A percentile compares a stretch with the other conserved stretches of the same genome.
Evolutionary conservation across 2,113 vertebrate genomes (phyloP).

Genomic region (Lophura nycthemera): DNA sequence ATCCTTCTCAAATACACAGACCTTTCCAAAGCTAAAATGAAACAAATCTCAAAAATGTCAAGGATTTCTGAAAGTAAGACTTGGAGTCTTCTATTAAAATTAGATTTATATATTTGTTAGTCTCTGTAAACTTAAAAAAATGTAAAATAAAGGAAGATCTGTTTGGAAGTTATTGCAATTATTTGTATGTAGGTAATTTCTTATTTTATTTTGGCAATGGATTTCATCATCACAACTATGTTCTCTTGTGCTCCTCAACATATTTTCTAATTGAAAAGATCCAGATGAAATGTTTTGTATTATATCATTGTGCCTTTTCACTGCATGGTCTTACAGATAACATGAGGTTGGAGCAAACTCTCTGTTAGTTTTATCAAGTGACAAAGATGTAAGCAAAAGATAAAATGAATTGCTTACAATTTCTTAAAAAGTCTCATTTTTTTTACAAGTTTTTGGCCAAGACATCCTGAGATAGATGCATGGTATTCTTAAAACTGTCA

Average conservation of each 20-base stretch:
- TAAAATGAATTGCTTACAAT: neutral
- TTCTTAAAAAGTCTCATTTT: neutral
- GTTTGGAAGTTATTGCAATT: neutral
- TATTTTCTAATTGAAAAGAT: neutral
- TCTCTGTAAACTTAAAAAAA: neutral
- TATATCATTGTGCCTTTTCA: neutral
- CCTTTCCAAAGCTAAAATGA: neutral
- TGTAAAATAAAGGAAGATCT: neutral
- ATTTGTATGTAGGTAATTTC: accelerated
- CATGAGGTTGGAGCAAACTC: neutral
- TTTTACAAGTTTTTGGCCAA: neutral
- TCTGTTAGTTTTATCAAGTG: neutral
- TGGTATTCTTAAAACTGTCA: neutral
- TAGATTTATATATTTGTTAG: neutral
- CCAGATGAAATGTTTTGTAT: neutral
- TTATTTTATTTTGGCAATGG: neutral
- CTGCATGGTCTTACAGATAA: neutral
- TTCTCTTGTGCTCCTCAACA: neutral
- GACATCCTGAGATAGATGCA: neutral
- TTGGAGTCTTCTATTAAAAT: neutral
- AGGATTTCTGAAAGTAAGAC: neutral
- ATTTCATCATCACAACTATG: neutral
- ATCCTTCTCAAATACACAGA: neutral
- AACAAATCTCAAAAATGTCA: neutral
- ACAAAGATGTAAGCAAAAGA: neutral